These are phyloP conservation scores for Trichopoda pennipes DNA, from an alignment of 2,888 invertebrate genomes.

Conservation along the genomic window DNA sequence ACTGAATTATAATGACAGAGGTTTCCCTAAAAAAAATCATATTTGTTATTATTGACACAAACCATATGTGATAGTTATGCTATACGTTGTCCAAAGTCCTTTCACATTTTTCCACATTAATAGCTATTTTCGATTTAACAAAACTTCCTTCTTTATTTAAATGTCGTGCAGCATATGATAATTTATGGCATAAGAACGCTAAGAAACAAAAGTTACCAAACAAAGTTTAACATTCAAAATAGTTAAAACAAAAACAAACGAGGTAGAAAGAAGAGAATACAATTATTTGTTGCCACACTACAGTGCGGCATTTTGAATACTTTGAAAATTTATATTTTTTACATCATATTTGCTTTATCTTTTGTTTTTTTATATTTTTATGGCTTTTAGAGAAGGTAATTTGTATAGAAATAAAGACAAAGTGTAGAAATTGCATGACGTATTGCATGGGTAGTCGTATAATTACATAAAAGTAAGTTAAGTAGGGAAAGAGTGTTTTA, in stretches of 20 bases:
- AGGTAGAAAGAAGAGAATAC: not conserved
- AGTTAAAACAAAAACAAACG: conserved; percentile 18
- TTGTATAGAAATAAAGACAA: conserved; percentile 35
- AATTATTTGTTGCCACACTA: conserved; percentile 27
- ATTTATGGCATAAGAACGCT: conserved; percentile 41
- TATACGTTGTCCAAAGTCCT: too few species aligned
- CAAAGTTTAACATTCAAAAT: conserved; percentile 30
- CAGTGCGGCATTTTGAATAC: not conserved
- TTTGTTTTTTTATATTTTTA: too few species aligned
- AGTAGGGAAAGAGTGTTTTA: too few species aligned
- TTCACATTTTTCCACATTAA: too few species aligned
- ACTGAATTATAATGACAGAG: too few species aligned
- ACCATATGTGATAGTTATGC: too few species aligned
- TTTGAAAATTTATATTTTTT: conserved; percentile 28
- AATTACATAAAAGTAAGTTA: not conserved
- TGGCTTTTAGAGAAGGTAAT: conserved; percentile 9
- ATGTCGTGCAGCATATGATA: conserved; percentile 3
- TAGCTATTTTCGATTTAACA: too few species aligned
- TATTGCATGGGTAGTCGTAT: not conserved
- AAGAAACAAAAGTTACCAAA: conserved; percentile 24
- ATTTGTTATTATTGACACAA: too few species aligned
- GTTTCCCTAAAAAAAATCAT: too few species aligned
- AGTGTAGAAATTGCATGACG: conserved; percentile 1
- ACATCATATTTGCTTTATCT: not conserved
- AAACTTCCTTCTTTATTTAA: too few species aligned